Base-by-base conservation (phyloP, 2,113 vertebrate species). In the Cygnus buccinator region DNA sequence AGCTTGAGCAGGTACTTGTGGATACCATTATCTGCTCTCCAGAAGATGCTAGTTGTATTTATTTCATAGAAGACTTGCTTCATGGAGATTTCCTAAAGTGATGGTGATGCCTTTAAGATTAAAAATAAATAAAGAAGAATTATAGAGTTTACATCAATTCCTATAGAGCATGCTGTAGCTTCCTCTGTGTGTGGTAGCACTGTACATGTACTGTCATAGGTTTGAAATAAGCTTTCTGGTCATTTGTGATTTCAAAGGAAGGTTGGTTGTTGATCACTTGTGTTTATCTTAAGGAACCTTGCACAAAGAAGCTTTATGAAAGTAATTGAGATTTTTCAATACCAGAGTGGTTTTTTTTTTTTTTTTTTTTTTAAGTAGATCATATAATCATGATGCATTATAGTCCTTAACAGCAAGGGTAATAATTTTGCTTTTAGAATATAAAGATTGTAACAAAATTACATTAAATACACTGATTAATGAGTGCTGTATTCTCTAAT, bases 381-480 rank as follows among this genome's bases (percentile, higher is more conserved):
- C 4, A 1, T 25, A 28, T 55, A 74, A 55, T 72, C 20, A 4
- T n/a, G 67, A 67, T 57, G 11, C 43, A n/a, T 71, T 80, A 15
- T 17, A 58, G 61, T 57, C 68, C 46, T 86, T 65, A 84, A 59
- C 19, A 90, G 65, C 26, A 48, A 68, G 57, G 41, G 37, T 72
- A 78, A 31, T 92, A 50, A 67, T 72, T 93, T 80, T 63, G 15
- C 26, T 35, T 83, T 95, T 92, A 57, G 59, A 62, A 84, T 93
- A 22, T 78, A 48, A 77, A 35, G 68, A 55, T 71, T 77, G 13
- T 22, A 67, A 77, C 73, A 28, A 88, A 83, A 78, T 48, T 25
- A 0, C 21, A 1, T 54, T 17, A 65, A 76, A 9, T 16, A 26
- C n/a, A 7, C 62, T 86, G 59, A 88, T 92, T 18, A 72, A 77